phyloP scores from a whole-genome alignment of 2,113 vertebrate species.

The Sylvicapra grimmia region DNA sequence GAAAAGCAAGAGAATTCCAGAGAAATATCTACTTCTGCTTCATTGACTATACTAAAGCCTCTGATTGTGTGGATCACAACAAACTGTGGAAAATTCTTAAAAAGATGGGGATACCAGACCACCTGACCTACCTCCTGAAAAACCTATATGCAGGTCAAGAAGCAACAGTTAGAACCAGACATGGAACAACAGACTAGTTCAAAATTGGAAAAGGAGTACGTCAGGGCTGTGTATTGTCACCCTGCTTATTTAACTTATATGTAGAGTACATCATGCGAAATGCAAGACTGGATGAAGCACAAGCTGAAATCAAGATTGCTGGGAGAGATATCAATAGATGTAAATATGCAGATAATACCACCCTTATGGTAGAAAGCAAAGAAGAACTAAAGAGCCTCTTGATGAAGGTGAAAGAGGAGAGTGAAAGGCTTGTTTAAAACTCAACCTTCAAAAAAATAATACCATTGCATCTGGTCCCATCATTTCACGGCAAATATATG shows the following conservation, averaged over 20 bases:
- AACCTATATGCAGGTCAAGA: not conserved
- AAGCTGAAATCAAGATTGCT: not conserved
- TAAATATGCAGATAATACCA: not conserved
- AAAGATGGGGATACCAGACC: not conserved
- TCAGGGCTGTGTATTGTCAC: not conserved
- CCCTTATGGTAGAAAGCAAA: not conserved
- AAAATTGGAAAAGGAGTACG: not conserved
- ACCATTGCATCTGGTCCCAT: not conserved
- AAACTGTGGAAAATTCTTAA: not conserved
- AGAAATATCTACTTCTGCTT: not conserved
- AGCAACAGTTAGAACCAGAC: not conserved
- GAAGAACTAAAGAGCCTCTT: not conserved
- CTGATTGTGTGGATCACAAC: not conserved
- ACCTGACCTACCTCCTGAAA: not conserved
- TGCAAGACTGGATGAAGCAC: not conserved
- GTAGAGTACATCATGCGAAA: not conserved
- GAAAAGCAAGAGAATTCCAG: not conserved
- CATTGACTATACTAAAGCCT: not conserved
- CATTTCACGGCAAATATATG: not conserved
- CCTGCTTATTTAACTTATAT: not conserved
- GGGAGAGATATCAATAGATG: accelerated
- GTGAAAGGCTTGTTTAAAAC: not conserved
- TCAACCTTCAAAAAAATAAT: not conserved
- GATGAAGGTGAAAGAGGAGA: not conserved
- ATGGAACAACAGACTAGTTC: not conserved